Base-by-base conservation (phyloP, 2,113 vertebrate genomes). In the Chamaetylas fuelleborni region DNA sequence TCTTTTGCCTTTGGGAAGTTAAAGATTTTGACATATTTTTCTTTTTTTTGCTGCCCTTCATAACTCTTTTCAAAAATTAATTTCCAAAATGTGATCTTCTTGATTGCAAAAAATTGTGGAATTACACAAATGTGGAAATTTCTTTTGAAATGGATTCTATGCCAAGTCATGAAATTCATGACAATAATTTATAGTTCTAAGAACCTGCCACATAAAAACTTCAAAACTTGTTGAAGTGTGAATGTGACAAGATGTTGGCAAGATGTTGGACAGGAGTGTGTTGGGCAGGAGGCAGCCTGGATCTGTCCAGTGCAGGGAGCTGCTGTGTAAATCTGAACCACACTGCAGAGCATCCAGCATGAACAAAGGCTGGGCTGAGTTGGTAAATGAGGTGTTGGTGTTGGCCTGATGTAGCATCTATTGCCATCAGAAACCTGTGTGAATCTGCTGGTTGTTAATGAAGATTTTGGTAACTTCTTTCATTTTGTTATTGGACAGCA, bases 321-420 rank as follows among this genome's bases (percentile, higher is more conserved):
- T 47, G 23, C 26, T 20, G 26, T 67, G 36, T 42, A 15, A 9
- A 12, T 40, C 13, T 33, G 48, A 34, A 14, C 40, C 26, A 13
- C 0, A 0, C 7, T 14, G 31, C 48, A 47, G 73, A 79, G 29
- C 61, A 14, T n/a, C 54, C 64, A 34, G 12, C 48, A 29, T 40
- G 40, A 43, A 0, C 0, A 0, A 19, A 48, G 14, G 5, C 3
- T 76, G 65, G 15, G 20, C 36, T 45, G 43, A 29, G 20, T 3
- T 90, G 60, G 17, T 47, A 25, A 71, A 51, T 29, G 15, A 66
- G 34, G 23, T 58, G 18, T 31, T 48, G 19, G 2, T n/a, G 6
- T 64, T 79, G 57, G 14, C n/a, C 66, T 29, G 13, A 13, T 76
- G 56, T 24, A 36, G 26, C 40, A 29, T 24, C 28, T 38, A 0